phyloP scores from a whole-genome alignment of 1,140 invertebrate species.

The Ceratina japonica region DNA sequence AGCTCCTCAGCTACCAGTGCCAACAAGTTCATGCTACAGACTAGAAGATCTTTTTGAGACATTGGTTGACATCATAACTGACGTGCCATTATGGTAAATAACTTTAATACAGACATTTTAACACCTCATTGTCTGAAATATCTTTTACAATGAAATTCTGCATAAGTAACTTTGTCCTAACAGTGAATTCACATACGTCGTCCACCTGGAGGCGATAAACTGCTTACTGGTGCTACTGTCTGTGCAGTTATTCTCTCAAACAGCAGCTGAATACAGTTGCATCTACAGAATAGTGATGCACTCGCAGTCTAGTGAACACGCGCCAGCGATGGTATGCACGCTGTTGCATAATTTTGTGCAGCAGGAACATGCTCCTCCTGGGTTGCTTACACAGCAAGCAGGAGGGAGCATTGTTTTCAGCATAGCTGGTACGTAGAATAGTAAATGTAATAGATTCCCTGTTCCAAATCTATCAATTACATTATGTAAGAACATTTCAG shows the following conservation, averaged over 20 bases:
- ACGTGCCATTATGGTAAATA: constrained; percentile 86
- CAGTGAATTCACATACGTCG: constrained; percentile 92
- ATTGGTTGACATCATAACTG: constrained; percentile 87
- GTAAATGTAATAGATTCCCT: background rate
- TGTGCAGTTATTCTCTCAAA: constrained; percentile 91
- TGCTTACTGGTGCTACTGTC: constrained; percentile 92
- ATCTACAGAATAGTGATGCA: constrained; percentile 87
- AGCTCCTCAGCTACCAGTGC: constrained; percentile 76
- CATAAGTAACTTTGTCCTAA: constrained; percentile 14
- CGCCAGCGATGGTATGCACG: constrained; percentile 87
- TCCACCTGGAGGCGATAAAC: constrained; percentile 94
- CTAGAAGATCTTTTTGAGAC: constrained; percentile 85
- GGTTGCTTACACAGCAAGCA: constrained; percentile 81
- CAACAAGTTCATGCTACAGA: constrained; percentile 54
- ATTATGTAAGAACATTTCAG: constrained; percentile 76
- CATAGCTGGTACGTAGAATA: constrained; percentile 84
- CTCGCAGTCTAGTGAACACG: constrained; percentile 85
- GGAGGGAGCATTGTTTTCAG: constrained; percentile 92
- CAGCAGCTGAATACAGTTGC: constrained; percentile 81
- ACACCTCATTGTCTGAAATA: background rate
- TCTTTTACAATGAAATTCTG: constrained; percentile 5
- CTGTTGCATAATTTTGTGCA: constrained; percentile 89
- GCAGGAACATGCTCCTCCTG: constrained; percentile 87
- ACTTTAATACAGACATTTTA: background rate
- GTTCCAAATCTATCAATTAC: background rate